Evolutionary conservation across 2,888 invertebrate genomes (phyloP).

Genomic region (Zaprionus obscuricornis): DNA sequence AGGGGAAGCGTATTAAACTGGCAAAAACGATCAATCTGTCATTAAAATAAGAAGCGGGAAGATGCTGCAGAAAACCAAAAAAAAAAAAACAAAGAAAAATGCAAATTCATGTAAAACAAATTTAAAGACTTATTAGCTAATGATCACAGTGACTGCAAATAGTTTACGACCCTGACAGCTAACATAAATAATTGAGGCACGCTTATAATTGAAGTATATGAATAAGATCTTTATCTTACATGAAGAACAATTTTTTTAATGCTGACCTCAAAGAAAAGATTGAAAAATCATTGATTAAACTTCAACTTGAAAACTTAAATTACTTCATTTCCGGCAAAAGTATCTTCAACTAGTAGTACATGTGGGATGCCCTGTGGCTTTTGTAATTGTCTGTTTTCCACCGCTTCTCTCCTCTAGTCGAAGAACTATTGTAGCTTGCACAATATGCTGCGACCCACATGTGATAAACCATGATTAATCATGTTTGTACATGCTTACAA

Average conservation of each 20-base stretch:
- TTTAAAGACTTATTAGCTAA: conserved; percentile 11
- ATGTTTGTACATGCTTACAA: conserved; percentile 23
- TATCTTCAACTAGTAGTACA: no score
- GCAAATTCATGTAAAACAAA: conserved; percentile 9
- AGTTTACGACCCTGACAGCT: no score
- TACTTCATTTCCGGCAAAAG: conserved; percentile 51
- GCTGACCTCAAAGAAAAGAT: no score
- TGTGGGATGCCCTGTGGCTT: conserved; percentile 50
- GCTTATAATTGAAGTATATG: no score
- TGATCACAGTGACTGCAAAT: conserved; percentile 29
- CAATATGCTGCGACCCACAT: conserved; percentile 55
- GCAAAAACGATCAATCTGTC: conserved; percentile 43
- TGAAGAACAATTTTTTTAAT: no score
- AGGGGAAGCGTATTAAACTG: not conserved
- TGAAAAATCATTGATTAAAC: no score
- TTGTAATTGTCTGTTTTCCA: conserved; percentile 55
- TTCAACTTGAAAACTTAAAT: no score
- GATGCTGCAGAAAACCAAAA: no score
- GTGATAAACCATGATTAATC: conserved; percentile 59
- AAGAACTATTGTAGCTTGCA: conserved; percentile 32
- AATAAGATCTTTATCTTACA: no score
- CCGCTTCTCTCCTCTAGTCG: conserved; percentile 27
- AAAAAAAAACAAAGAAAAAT: conserved; percentile 3
- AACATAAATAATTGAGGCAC: no score
- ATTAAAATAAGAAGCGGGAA: conserved; percentile 27